Percentiles rank a stretch among this genome's conserved stretches.
phyloP scores from a whole-genome alignment of 92 coral and sea anemone genomes.

The Siderastrea siderea region DNA sequence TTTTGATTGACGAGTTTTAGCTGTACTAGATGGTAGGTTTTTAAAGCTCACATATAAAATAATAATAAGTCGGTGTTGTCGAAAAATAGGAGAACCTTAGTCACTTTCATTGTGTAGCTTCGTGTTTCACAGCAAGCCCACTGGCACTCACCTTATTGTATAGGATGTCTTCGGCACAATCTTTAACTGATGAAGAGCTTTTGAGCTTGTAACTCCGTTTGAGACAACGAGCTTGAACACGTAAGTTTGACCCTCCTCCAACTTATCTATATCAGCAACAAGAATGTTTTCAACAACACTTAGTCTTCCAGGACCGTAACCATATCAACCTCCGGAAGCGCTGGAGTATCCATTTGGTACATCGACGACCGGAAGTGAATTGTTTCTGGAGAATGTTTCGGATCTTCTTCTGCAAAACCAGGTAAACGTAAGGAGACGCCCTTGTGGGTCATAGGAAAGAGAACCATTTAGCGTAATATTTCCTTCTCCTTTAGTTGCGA shows the following conservation, averaged over 20 bases:
- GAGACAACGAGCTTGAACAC: conserved; percentile 14
- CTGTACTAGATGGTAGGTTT: no score
- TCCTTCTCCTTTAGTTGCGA: conserved; percentile 38
- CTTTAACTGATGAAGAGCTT: neutral
- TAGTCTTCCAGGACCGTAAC: conserved; percentile 66
- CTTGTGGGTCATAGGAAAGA: neutral
- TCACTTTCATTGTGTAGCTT: no score
- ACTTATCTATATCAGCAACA: conserved; percentile 11
- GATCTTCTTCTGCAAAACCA: conserved; percentile 58
- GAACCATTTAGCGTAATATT: conserved; percentile 22
- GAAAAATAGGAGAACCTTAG: no score
- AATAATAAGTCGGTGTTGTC: no score
- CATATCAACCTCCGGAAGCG: conserved; percentile 57
- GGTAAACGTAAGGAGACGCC: neutral
- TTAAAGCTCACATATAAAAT: no score
- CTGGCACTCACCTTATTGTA: neutral
- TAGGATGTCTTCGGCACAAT: neutral
- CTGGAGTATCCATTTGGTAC: conserved; percentile 1
- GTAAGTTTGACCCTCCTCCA: conserved; percentile 11
- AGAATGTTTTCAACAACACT: conserved; percentile 2
- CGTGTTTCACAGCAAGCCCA: no score
- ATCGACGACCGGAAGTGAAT: conserved; percentile 20
- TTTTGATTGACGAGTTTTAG: no score
- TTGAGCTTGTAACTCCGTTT: neutral
- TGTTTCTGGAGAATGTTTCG: conserved; percentile 7